Evolutionary conservation across 2,797 vertebrate genomes (phyloP), one percentile per base, ranked within the genome.

Genomic region (Saxicola maurus): DNA sequence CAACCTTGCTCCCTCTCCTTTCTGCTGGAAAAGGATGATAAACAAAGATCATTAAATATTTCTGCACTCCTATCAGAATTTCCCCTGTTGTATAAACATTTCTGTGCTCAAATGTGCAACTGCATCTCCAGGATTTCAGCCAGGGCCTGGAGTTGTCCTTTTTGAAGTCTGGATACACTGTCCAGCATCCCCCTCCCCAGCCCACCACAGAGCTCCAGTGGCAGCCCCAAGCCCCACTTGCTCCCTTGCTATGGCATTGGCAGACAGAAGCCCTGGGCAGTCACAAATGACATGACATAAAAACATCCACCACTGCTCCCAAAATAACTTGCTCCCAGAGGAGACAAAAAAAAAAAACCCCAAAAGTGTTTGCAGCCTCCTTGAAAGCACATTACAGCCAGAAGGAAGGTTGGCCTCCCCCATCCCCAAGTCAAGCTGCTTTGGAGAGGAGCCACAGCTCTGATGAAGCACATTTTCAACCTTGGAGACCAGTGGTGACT

Each of bases 221-320:
- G 38, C 23, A 62, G 19, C 19, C 33, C 15, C 48, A 37, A 30
- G 56, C 28, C 40, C 62, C 19, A 4, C 10, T 1, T 5, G 12
- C 15, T 67, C n/a, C 30, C 51, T 49, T 0, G 0, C 38, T 12
- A 2, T 3, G 10, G 42, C 11, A n/a, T 7, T 37, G 6, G 14
- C 11, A 66, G 28, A 33, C n/a, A 76, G 33, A 31, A 74, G 35
- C 28, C 38, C 31, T 6, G 8, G 27, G 23, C 6, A 37, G 27
- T 24, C 38, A 28, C 53, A 49, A 35, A 25, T 4, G 12, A 7
- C 16, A 35, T 33, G 16, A 18, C 11, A 43, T 35, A 35, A n/a
- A 53, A 62, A 27, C 0, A 0, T 6, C 69, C 48, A 0, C 5
- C 4, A 0, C 9, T 53, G 7, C 12, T 83, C 27, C 52, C 5